A percentile compares a stretch with the other conserved stretches of the same genome.
Conservation (phyloP, 1,140 invertebrate species). For the Pseudomyrmex flavicornis region DNA sequence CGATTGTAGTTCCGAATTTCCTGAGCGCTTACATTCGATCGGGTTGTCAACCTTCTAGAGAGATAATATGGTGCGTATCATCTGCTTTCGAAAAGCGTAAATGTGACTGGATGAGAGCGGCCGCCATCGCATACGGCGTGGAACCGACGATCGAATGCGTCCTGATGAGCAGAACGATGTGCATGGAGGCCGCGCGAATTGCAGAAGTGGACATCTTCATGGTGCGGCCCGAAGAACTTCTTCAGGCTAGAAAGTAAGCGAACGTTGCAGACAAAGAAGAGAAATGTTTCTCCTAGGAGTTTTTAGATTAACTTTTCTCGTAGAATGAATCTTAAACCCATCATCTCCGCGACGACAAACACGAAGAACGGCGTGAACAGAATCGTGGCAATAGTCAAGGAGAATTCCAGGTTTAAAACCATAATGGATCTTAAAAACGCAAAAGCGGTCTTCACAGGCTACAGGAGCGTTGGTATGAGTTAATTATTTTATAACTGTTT, state of each 20-base stretch:
- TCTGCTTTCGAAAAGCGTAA: slow-evolving; percentile 89
- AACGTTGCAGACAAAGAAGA: slow-evolving; percentile 5
- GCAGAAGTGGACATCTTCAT: slow-evolving; percentile 89
- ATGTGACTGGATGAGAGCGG: slow-evolving; percentile 90
- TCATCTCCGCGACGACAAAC: slow-evolving; percentile 88
- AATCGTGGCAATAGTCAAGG: slow-evolving; percentile 90
- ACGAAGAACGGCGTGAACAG: slow-evolving; percentile 87
- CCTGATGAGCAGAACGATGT: slow-evolving; percentile 86
- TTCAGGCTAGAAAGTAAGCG: slow-evolving; percentile 84
- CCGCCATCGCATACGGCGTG: slow-evolving; percentile 89
- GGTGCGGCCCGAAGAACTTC: slow-evolving; percentile 87
- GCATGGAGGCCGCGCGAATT: slow-evolving; percentile 88
- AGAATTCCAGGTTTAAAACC: slow-evolving; percentile 86
- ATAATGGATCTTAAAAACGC: slow-evolving; percentile 88
- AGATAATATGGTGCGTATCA: slow-evolving; percentile 83
- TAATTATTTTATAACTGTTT: neutral
- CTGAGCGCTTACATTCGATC: slow-evolving; percentile 87
- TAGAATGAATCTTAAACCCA: slow-evolving; percentile 87
- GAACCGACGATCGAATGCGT: slow-evolving; percentile 90
- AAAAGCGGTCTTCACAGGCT: slow-evolving; percentile 89
- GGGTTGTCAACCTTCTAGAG: slow-evolving; percentile 88
- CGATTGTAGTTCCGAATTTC: slow-evolving; percentile 86
- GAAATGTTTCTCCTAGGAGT: slow-evolving; percentile 2
- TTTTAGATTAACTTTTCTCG: slow-evolving; percentile 70
- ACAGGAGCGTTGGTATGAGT: slow-evolving; percentile 87